These are phyloP conservation scores for Sminthurinus aureus DNA, from an alignment of 2,888 invertebrate genomes.

Conservation along the genomic window DNA sequence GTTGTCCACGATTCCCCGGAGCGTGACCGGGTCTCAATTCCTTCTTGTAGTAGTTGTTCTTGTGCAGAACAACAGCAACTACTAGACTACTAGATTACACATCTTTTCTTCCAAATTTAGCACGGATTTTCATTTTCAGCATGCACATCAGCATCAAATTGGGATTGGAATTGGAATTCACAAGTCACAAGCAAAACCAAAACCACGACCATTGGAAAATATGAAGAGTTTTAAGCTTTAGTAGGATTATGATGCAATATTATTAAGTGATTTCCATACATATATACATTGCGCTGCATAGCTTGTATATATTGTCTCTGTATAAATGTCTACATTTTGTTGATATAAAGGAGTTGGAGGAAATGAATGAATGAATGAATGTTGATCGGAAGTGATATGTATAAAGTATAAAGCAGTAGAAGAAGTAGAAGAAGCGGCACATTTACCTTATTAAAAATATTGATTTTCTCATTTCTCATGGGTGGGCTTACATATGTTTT, in stretches of 20 bases:
- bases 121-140: neutral
- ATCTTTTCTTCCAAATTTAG: slow-evolving; percentile 20
- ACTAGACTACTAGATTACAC: slow-evolving; percentile 8
- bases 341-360: neutral
- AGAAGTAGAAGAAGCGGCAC: neutral
- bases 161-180: too few relatives aligned
- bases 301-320: neutral
- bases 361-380: too few relatives aligned
- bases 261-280: too few relatives aligned
- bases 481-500: neutral
- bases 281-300: too few relatives aligned
- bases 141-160: neutral
- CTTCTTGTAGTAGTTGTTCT: neutral
- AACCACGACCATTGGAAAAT: neutral
- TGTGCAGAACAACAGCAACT: too few relatives aligned
- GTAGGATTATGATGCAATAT: neutral
- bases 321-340: neutral
- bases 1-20: slow-evolving; percentile 29
- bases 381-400: too few relatives aligned
- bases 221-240: neutral
- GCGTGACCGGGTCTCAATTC: slow-evolving; percentile 43
- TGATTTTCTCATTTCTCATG: slow-evolving; percentile 10
- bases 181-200: neutral
- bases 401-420: neutral
- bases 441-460: slow-evolving; percentile 29